phyloP scores from a whole-genome alignment of 2,113 vertebrate species.

The Pseudorectes ferrugineus region DNA sequence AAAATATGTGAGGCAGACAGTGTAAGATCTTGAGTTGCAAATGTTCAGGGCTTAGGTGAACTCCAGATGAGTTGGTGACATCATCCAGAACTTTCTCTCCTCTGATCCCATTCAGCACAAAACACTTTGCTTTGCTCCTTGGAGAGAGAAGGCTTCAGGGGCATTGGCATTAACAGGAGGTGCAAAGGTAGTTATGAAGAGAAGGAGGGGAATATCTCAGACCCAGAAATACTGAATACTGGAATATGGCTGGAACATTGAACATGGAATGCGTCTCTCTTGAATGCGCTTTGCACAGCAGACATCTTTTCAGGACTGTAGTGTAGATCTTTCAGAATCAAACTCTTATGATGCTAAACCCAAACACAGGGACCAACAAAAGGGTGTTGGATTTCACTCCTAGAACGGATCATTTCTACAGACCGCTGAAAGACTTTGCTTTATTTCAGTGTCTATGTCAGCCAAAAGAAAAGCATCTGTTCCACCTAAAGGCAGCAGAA shows the following conservation, averaged over 20 bases:
- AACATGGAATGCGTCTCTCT: neutral
- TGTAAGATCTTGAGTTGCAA: neutral
- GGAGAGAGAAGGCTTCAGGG: neutral
- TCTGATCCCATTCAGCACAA: neutral
- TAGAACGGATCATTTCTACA: neutral
- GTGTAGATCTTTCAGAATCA: neutral
- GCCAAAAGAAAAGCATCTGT: neutral
- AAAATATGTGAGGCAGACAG: neutral
- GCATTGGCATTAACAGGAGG: neutral
- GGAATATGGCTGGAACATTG: neutral
- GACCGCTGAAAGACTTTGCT: neutral
- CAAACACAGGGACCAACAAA: neutral
- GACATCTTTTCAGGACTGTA: neutral
- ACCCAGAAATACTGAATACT: neutral
- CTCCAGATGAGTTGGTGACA: neutral
- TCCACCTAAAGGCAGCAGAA: neutral
- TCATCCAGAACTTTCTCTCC: neutral
- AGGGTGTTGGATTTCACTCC: neutral
- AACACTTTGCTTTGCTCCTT: neutral
- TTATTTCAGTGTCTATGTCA: neutral
- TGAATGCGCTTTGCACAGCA: neutral
- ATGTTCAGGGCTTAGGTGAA: neutral
- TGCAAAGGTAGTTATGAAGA: neutral
- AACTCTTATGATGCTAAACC: neutral
- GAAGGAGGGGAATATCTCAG: neutral